These are phyloP conservation scores for Eunapius fragilis DNA, from an alignment of 37 sponge, comb jelly and placozoan species.

Conservation along the genomic window DNA sequence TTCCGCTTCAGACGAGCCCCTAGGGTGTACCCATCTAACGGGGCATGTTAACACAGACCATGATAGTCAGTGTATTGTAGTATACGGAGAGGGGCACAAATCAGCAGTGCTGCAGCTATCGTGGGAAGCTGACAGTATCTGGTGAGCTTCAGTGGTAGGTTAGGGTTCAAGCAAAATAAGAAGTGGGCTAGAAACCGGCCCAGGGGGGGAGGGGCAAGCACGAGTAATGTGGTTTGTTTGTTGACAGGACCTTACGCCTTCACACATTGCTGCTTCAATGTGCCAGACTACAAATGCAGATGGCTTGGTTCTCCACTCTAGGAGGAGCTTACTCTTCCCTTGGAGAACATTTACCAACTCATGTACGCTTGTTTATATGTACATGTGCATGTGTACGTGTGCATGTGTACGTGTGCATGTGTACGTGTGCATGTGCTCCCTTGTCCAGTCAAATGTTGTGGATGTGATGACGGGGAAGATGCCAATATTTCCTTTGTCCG, in stretches of 20 bases:
- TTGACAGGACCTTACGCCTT: conserved; percentile 25
- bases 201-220: neutral
- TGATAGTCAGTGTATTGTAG: neutral
- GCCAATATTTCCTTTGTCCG: no score
- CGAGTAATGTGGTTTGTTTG: neutral
- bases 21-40: neutral
- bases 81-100: neutral
- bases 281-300: conserved; percentile 22
- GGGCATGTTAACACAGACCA: neutral
- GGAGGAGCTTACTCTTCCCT: conserved; percentile 86
- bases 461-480: no score
- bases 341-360: conserved; percentile 41
- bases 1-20: neutral
- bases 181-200: neutral
- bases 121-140: conserved; percentile 15
- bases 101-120: neutral
- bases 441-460: no score
- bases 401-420: neutral
- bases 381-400: neutral
- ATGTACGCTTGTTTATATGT: conserved; percentile 48
- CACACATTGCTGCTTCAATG: conserved; percentile 14
- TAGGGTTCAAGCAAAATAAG: neutral
- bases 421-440: neutral
- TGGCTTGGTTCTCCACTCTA: conserved; percentile 85
- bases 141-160: neutral